Evolutionary conservation across 2,888 invertebrate genomes (phyloP).

Genomic region (Drosophila flavopinicola): DNA sequence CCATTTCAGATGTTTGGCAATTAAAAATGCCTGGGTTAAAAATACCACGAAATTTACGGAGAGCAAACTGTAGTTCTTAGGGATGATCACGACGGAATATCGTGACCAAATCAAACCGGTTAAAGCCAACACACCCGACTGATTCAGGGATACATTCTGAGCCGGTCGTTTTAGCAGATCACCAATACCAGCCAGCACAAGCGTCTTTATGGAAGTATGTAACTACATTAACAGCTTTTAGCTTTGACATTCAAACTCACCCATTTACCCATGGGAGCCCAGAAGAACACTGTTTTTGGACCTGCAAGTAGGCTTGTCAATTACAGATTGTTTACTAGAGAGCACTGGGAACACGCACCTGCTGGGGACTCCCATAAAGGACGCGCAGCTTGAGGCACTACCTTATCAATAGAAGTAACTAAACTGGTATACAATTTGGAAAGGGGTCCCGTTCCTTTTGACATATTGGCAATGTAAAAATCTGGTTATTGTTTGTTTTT

Average conservation of each 20-base stretch:
- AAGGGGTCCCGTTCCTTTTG: slow-evolving; percentile 51
- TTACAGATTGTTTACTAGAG: neutral
- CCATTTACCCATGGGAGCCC: slow-evolving; percentile 77
- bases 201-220: slow-evolving; percentile 11
- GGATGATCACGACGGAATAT: slow-evolving; percentile 62
- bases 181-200: slow-evolving; percentile 61
- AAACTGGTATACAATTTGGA: slow-evolving; percentile 59
- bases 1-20: slow-evolving; percentile 53
- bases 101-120: slow-evolving; percentile 65
- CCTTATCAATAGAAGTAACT: slow-evolving; percentile 49
- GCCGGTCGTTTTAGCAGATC: slow-evolving; percentile 54
- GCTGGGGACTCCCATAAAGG: slow-evolving; percentile 72
- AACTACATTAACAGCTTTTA: neutral
- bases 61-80: slow-evolving; percentile 63
- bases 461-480: slow-evolving; percentile 31
- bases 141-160: slow-evolving; percentile 56
- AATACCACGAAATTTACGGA: slow-evolving; percentile 55
- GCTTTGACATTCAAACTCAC: slow-evolving; percentile 34
- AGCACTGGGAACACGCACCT: slow-evolving; percentile 28
- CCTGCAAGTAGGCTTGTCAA: slow-evolving; percentile 33
- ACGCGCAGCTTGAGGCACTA: slow-evolving; percentile 55
- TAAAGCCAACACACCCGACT: slow-evolving; percentile 36
- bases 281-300: slow-evolving; percentile 76
- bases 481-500: neutral
- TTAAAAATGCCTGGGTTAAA: slow-evolving; percentile 43